phyloP scores from a whole-genome alignment of 2,888 invertebrate species.

The Hermaeophaga mercurialis region DNA sequence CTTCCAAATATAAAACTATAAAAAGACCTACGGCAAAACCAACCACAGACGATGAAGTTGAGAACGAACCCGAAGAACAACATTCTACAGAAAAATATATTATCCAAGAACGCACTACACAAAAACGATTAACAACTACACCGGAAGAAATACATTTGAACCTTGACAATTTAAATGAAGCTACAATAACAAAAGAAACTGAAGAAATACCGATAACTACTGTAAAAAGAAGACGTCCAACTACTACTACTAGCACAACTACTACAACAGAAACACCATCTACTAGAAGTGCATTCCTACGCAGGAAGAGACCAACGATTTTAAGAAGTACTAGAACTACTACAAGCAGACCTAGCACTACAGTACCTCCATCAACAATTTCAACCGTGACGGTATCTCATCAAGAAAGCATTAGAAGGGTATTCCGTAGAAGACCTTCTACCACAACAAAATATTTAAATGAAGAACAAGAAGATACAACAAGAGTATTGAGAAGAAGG shows the following conservation, averaged over 20 bases:
- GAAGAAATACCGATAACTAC: slow-evolving; percentile 13
- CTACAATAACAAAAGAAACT: slow-evolving; percentile 6
- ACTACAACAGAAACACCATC: slow-evolving; percentile 8
- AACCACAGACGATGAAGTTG: slow-evolving; percentile 42
- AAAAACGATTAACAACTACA: not conserved
- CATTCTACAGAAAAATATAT: not conserved
- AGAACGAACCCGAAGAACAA: slow-evolving; percentile 21
- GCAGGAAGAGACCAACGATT: slow-evolving; percentile 35
- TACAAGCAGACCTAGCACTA: not conserved
- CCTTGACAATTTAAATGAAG: slow-evolving; percentile 7
- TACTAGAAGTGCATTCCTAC: slow-evolving; percentile 22
- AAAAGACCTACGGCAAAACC: slow-evolving; percentile 43
- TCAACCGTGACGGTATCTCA: slow-evolving; percentile 9
- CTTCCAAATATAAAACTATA: slow-evolving; percentile 56
- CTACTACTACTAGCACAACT: slow-evolving; percentile 32
- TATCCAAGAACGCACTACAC: slow-evolving; percentile 14
- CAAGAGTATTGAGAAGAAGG: slow-evolving; percentile 40
- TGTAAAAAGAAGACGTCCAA: slow-evolving; percentile 20
- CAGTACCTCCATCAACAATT: not conserved
- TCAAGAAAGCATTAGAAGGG: slow-evolving; percentile 41
- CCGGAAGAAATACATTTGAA: not conserved
- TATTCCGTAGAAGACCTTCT: slow-evolving; percentile 45
- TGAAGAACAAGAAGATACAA: slow-evolving; percentile 36
- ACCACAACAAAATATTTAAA: slow-evolving; percentile 34
- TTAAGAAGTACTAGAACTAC: slow-evolving; percentile 28